A percentile compares a stretch with the other conserved stretches of the same genome.
phyloP scores from a whole-genome alignment of 1,140 invertebrate genomes.

The Oncopeltus fasciatus region DNA sequence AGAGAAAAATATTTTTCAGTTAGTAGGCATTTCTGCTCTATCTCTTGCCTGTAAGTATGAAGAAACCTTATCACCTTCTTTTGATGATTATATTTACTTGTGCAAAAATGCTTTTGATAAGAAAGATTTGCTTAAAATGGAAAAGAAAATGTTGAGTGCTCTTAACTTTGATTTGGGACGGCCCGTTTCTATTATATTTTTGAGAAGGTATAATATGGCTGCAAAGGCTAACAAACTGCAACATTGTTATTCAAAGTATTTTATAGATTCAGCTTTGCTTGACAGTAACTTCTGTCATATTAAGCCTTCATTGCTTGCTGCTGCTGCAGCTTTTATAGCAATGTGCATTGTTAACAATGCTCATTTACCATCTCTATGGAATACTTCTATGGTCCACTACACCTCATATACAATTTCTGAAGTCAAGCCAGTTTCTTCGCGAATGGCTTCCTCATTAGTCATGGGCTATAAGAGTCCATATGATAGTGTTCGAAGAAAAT shows the following conservation, averaged over 20 bases:
- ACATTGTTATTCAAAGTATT: slow-evolving; percentile 13
- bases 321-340: slow-evolving; percentile 4
- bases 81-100: neutral
- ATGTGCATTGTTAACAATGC: slow-evolving; percentile 1
- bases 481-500: neutral
- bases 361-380: neutral
- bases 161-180: slow-evolving; percentile 2
- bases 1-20: neutral
- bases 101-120: neutral
- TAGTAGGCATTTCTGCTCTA: neutral
- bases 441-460: neutral
- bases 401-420: neutral
- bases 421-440: neutral
- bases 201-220: slow-evolving; percentile 13
- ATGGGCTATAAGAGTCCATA: neutral
- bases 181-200: neutral
- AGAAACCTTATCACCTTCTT: neutral
- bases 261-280: slow-evolving; percentile 7
- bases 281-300: neutral
- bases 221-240: slow-evolving; percentile 1
- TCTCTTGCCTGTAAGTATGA: slow-evolving; percentile 8
- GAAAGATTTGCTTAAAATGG: slow-evolving; percentile 2
- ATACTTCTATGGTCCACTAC: neutral
- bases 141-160: neutral
- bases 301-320: slow-evolving; percentile 3